phyloP scores from a whole-genome alignment of 2,888 invertebrate species.

The Trissonchulus sp. region DNA sequence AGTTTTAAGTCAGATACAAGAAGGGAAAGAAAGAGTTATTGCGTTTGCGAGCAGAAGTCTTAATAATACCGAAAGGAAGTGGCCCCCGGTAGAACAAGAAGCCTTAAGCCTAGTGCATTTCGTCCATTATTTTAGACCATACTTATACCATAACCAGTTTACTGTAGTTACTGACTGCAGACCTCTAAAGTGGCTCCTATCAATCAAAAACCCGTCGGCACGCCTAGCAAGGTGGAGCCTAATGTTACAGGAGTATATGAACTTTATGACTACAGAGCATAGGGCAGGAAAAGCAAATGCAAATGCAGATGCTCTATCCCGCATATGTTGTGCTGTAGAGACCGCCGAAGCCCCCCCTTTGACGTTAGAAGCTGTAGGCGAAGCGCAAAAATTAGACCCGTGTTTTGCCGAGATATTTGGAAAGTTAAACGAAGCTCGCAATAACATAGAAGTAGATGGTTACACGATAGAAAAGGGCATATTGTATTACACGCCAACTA shows the following conservation, averaged over 20 bases:
- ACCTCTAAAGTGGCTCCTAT: not conserved
- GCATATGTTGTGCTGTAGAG: not conserved
- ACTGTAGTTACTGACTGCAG: not conserved
- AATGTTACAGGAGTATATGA: not conserved
- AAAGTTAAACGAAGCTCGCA: no score
- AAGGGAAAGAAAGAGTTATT: not conserved
- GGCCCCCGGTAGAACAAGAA: not conserved
- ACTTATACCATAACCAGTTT: not conserved
- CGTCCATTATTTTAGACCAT: not conserved
- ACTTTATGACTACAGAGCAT: not conserved
- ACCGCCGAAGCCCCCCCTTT: no score
- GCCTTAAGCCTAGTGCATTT: not conserved
- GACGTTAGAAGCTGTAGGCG: no score
- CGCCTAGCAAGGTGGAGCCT: not conserved
- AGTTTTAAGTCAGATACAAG: not conserved
- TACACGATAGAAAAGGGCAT: no score
- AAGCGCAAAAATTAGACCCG: no score
- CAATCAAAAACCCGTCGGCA: not conserved
- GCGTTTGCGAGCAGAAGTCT: not conserved
- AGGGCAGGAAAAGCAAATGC: not conserved
- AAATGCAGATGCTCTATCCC: not conserved
- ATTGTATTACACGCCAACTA: no score
- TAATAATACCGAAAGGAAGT: not conserved
- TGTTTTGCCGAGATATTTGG: no score
- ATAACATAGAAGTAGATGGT: no score